Conservation (phyloP, 2,797 vertebrate genomes). For the Mormyrus proboscirostris region DNA sequence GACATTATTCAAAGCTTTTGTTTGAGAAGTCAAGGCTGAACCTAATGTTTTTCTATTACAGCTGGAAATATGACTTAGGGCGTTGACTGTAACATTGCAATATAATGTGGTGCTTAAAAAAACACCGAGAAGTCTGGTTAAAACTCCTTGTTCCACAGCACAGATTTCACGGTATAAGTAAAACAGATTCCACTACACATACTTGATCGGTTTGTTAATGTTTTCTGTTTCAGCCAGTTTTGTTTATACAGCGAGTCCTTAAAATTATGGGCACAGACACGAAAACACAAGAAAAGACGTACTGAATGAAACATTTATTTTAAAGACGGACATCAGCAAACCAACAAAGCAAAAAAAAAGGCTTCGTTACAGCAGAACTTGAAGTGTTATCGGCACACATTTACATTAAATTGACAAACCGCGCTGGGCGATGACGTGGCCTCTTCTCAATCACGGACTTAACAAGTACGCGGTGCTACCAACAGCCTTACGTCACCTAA, state of each 20-base stretch:
- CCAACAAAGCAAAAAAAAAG: conserved; percentile 20
- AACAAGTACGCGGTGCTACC: not conserved
- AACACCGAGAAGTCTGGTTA: not conserved
- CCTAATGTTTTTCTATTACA: not conserved
- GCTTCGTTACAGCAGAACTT: conserved; percentile 23
- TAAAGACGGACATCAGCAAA: conserved; percentile 24
- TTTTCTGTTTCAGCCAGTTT: not conserved
- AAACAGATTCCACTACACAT: not conserved
- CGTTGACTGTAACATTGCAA: not conserved
- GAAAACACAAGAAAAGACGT: not conserved
- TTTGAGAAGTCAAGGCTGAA: not conserved
- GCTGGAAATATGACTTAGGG: conserved; percentile 1
- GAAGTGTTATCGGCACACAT: conserved; percentile 10
- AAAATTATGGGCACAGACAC: not conserved
- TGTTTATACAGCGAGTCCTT: not conserved
- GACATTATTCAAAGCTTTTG: not conserved
- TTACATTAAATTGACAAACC: not conserved
- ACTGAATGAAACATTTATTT: conserved; percentile 24
- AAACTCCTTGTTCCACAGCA: not conserved
- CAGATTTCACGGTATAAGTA: not conserved
- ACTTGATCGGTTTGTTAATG: not conserved
- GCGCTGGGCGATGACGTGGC: not conserved
- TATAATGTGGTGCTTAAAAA: not conserved
- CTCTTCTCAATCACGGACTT: not conserved
- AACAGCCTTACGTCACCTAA: not conserved